These are phyloP conservation scores for Monopterus albus DNA, from an alignment of 2,113 vertebrate genomes.

Conservation along the genomic window DNA sequence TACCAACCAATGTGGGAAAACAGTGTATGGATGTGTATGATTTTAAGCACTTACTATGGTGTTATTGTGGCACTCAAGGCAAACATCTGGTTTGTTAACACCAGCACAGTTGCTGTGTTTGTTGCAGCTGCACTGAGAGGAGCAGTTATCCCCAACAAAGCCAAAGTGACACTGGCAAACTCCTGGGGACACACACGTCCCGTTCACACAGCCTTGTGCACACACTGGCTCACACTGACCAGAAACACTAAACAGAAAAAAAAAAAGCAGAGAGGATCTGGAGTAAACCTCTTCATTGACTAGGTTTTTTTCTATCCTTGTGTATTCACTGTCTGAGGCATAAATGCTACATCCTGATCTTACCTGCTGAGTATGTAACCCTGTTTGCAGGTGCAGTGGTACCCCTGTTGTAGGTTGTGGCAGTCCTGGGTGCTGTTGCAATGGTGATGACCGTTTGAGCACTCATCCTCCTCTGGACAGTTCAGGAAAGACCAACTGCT, in stretches of 20 bases:
- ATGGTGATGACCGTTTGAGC: conserved; percentile 90
- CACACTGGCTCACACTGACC: conserved; percentile 92
- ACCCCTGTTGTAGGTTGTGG: conserved; percentile 86
- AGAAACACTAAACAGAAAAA: conserved; percentile 71
- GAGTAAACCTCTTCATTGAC: background rate
- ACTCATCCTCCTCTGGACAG: conserved; percentile 92
- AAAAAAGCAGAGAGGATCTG: background rate
- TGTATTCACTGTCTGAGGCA: background rate
- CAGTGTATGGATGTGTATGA: background rate
- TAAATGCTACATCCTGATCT: background rate
- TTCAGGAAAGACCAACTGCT: conserved; percentile 91
- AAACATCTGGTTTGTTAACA: conserved; percentile 85
- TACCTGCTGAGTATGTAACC: conserved; percentile 92
- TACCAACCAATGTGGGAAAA: background rate
- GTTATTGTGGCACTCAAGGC: conserved; percentile 90
- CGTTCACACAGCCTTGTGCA: conserved; percentile 90
- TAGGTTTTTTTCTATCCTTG: background rate
- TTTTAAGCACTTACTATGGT: conserved; percentile 80
- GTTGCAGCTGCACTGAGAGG: conserved; percentile 91
- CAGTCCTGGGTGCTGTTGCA: conserved; percentile 93
- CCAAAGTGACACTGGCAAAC: conserved; percentile 92
- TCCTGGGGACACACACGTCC: conserved; percentile 89
- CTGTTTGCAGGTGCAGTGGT: conserved; percentile 90
- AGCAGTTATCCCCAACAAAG: conserved; percentile 92
- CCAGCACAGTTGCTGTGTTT: conserved; percentile 91